Percentiles rank a stretch among this genome's conserved stretches.
Conservation (phyloP, 2,797 vertebrate genomes). For the Champsocephalus gunnari region DNA sequence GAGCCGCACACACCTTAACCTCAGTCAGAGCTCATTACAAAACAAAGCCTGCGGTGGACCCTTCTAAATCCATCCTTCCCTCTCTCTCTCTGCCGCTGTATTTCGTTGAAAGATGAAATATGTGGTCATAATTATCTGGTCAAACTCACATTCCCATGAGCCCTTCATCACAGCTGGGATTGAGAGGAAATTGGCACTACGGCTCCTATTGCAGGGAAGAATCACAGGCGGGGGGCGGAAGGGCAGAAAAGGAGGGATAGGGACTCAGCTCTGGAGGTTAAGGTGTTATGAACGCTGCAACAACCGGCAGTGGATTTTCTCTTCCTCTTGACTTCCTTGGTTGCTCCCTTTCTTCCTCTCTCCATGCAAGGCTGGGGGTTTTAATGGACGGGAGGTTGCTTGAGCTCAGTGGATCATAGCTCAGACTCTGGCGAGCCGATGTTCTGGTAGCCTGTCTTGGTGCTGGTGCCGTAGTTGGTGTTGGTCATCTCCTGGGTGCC, state of each 20-base stretch:
- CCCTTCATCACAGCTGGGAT: conserved; percentile 42
- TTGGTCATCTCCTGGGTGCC: conserved; percentile 94
- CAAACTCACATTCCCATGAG: conserved; percentile 44
- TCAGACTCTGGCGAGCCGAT: conserved; percentile 84
- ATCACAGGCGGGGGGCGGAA: conserved; percentile 3
- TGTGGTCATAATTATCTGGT: not conserved
- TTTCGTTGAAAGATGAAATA: conserved; percentile 37
- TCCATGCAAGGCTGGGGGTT: conserved; percentile 31
- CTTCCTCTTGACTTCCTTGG: conserved; percentile 55
- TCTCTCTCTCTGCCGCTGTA: conserved; percentile 36
- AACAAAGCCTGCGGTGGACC: conserved; percentile 16
- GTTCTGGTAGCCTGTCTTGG: conserved; percentile 92
- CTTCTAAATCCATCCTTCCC: conserved; percentile 14
- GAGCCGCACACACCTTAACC: conserved; percentile 68
- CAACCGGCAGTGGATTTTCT: conserved; percentile 57
- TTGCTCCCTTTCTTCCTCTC: conserved; percentile 49
- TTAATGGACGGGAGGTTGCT: conserved; percentile 27
- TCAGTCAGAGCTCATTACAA: conserved; percentile 35
- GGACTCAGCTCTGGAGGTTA: conserved; percentile 66
- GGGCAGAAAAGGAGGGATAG: conserved; percentile 22
- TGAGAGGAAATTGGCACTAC: conserved; percentile 32
- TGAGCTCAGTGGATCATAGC: conserved; percentile 75
- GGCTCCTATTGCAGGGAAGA: not conserved
- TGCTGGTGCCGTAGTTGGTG: conserved; percentile 94
- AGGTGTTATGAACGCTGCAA: conserved; percentile 73